Percentiles rank a stretch among this genome's conserved stretches.
These are phyloP conservation scores for Pongo pygmaeus DNA, from an alignment of 2,113 vertebrate genomes.

Conservation along the genomic window DNA sequence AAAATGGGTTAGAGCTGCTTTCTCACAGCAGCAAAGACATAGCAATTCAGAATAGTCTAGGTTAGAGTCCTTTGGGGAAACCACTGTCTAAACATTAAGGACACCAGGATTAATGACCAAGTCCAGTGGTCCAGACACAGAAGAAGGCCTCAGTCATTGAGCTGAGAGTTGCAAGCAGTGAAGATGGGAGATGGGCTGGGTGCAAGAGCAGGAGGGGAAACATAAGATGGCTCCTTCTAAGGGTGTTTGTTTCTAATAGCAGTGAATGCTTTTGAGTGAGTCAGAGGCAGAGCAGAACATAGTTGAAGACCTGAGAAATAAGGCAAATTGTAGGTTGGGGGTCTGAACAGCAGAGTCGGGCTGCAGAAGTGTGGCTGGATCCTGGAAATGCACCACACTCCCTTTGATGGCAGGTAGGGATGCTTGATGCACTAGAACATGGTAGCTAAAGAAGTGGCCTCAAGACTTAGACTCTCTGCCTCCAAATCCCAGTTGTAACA, in stretches of 20 bases:
- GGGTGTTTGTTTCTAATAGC: neutral
- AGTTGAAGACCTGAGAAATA: neutral
- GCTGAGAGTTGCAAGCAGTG: neutral
- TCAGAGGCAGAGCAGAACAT: neutral
- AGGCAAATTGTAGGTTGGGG: neutral
- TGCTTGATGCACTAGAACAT: neutral
- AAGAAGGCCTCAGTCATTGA: neutral
- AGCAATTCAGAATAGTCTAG: neutral
- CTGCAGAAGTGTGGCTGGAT: neutral
- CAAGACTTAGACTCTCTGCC: neutral
- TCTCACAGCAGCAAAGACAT: neutral
- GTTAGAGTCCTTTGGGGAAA: neutral
- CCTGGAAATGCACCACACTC: neutral
- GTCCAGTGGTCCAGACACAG: neutral
- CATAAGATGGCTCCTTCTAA: neutral
- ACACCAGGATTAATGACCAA: neutral
- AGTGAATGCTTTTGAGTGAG: neutral
- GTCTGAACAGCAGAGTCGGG: neutral
- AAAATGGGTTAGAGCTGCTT: neutral
- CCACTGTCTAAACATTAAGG: neutral
- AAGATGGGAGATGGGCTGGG: neutral
- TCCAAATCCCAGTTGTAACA: neutral
- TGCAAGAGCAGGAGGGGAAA: neutral
- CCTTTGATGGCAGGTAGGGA: neutral
- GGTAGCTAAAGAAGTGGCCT: neutral